phyloP scores from a whole-genome alignment of 2,797 vertebrate species.

The Takifugu rubripes region DNA sequence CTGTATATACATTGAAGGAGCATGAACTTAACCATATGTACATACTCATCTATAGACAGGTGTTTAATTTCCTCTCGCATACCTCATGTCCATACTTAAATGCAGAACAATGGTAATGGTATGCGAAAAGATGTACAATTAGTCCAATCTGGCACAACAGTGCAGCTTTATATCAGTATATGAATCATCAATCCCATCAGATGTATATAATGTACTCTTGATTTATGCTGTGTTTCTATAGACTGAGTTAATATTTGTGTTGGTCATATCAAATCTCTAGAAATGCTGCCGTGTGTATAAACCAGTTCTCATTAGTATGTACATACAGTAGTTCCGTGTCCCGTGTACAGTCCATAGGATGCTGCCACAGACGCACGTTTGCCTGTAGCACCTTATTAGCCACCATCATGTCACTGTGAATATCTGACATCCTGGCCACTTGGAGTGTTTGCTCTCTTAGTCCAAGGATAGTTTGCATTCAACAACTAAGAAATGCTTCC shows the following conservation, averaged over 20 bases:
- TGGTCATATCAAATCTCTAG: constrained; percentile 43
- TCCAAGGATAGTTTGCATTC: constrained; percentile 48
- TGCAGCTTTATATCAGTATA: constrained; percentile 36
- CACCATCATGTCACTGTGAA: constrained; percentile 80
- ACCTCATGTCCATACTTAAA: constrained; percentile 51
- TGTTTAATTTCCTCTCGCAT: constrained; percentile 42
- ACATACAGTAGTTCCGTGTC: constrained; percentile 64
- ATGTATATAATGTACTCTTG: constrained; percentile 47
- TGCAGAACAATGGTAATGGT: constrained; percentile 38
- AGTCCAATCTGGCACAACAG: constrained; percentile 29
- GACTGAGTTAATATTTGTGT: constrained; percentile 44
- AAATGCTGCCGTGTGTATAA: constrained; percentile 51
- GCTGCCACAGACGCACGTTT: constrained; percentile 59
- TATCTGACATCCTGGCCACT: constrained; percentile 53
- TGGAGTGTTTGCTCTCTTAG: constrained; percentile 46
- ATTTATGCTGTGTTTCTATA: constrained; percentile 47
- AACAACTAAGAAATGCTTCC: constrained; percentile 58
- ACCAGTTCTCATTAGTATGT: constrained; percentile 49
- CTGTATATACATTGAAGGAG: constrained; percentile 64
- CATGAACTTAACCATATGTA: constrained; percentile 66
- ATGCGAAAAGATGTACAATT: constrained; percentile 35
- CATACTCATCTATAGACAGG: constrained; percentile 39
- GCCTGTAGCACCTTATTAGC: constrained; percentile 33
- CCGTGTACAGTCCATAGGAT: constrained; percentile 57
- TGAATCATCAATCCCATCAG: constrained; percentile 31